These are phyloP conservation scores for Tribolium freemani DNA, from an alignment of 2,888 invertebrate species.

Conservation along the genomic window DNA sequence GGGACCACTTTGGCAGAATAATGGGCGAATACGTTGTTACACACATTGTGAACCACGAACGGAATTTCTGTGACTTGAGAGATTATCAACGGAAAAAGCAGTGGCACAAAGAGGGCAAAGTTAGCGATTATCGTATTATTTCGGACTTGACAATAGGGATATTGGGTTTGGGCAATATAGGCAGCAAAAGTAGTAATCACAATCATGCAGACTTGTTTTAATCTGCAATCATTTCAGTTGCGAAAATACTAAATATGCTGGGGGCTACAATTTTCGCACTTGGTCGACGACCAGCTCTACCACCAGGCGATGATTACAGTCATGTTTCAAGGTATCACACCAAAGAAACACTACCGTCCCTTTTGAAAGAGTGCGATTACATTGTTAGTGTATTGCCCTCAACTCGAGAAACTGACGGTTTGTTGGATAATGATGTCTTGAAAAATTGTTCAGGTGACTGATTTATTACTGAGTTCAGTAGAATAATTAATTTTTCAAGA, in stretches of 20 bases:
- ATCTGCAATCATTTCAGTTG: slow-evolving; percentile 63
- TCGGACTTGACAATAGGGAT: slow-evolving; percentile 70
- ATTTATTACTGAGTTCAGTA: neutral
- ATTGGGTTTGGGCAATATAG: slow-evolving; percentile 72
- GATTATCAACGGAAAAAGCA: slow-evolving; percentile 61
- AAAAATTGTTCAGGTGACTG: slow-evolving; percentile 62
- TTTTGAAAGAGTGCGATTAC: slow-evolving; percentile 71
- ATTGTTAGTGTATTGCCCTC: slow-evolving; percentile 71
- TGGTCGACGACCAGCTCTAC: slow-evolving; percentile 48
- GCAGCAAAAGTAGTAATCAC: slow-evolving; percentile 65
- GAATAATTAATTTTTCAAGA: slow-evolving; percentile 45
- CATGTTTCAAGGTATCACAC: slow-evolving; percentile 60
- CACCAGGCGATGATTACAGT: slow-evolving; percentile 44
- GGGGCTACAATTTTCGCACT: slow-evolving; percentile 65
- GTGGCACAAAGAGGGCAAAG: slow-evolving; percentile 64
- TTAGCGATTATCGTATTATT: slow-evolving; percentile 64
- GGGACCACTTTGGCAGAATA: slow-evolving; percentile 66
- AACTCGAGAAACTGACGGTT: slow-evolving; percentile 68
- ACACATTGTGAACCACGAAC: slow-evolving; percentile 69
- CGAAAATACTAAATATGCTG: slow-evolving; percentile 66
- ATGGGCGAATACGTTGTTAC: slow-evolving; percentile 71
- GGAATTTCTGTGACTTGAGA: slow-evolving; percentile 63
- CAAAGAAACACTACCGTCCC: slow-evolving; percentile 58
- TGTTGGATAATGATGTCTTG: slow-evolving; percentile 69
- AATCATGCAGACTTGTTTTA: neutral